These are phyloP conservation scores for Sciurus niger DNA, from an alignment of 2,113 vertebrate species.

Conservation along the genomic window DNA sequence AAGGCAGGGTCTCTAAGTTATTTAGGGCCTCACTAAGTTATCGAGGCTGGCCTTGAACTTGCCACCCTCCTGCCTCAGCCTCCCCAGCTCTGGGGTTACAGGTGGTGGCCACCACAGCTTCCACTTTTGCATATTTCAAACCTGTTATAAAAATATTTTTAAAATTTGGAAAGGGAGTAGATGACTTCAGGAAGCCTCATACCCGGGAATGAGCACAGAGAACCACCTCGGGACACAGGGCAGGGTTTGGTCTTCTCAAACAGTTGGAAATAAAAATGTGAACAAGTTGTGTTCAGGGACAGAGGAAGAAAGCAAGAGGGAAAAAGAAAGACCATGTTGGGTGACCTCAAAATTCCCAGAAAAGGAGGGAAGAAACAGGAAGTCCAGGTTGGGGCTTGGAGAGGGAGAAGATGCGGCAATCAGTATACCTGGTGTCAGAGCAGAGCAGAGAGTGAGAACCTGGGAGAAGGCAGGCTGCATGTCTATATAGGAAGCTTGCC, in stretches of 20 bases:
- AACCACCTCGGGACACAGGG: background rate
- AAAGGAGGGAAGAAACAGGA: background rate
- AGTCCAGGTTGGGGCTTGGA: background rate
- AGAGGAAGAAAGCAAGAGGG: background rate
- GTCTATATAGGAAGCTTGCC: background rate
- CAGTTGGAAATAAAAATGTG: background rate
- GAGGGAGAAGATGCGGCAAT: background rate
- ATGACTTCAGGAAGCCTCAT: background rate
- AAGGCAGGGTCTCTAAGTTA: too few species aligned
- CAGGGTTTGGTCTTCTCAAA: background rate
- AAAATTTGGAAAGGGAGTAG: background rate
- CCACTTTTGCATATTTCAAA: constrained; percentile 5
- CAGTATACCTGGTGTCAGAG: background rate
- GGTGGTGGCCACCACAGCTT: too few species aligned
- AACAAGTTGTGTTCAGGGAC: background rate
- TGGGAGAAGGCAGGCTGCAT: accelerated
- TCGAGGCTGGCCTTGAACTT: too few species aligned
- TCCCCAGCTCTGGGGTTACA: too few species aligned
- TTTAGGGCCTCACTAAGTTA: too few species aligned
- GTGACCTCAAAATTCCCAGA: background rate
- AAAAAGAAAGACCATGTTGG: background rate
- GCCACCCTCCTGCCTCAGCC: too few species aligned
- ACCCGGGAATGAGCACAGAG: background rate
- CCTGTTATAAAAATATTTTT: background rate
- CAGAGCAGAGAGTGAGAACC: background rate